Evolutionary conservation across 2,113 vertebrate genomes (phyloP).

Genomic region (Leiothrix lutea): DNA sequence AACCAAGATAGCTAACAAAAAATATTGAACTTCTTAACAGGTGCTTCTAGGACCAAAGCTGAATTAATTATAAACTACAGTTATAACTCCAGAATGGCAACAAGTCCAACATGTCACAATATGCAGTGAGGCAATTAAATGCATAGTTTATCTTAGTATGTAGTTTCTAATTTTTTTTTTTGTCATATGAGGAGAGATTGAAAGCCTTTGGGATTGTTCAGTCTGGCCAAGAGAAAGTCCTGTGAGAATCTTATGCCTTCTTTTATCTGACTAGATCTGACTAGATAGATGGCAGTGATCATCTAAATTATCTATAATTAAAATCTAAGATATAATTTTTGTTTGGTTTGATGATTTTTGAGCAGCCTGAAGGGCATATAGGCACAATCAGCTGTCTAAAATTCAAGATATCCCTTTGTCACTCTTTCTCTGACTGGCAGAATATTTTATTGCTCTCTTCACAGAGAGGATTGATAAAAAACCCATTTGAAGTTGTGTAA

Average conservation of each 20-base stretch:
- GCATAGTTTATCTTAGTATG: not conserved
- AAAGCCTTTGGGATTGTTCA: not conserved
- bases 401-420: not conserved
- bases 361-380: not conserved
- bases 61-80: not conserved
- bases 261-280: not conserved
- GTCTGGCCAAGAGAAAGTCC: not conserved
- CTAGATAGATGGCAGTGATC: not conserved
- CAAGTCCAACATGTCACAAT: not conserved
- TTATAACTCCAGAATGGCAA: not conserved
- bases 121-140: not conserved
- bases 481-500: not conserved
- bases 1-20: not conserved
- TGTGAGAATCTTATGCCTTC: not conserved
- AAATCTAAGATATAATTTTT: not conserved
- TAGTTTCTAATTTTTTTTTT: not conserved
- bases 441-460: not conserved
- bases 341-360: not conserved
- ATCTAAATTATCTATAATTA: not conserved
- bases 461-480: not conserved
- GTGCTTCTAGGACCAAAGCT: not conserved
- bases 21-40: not conserved
- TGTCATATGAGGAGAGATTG: not conserved
- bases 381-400: not conserved
- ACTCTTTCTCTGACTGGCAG: not conserved